Evolutionary conservation across 2,797 vertebrate genomes (phyloP).

Genomic region (Myotis planiceps): DNA sequence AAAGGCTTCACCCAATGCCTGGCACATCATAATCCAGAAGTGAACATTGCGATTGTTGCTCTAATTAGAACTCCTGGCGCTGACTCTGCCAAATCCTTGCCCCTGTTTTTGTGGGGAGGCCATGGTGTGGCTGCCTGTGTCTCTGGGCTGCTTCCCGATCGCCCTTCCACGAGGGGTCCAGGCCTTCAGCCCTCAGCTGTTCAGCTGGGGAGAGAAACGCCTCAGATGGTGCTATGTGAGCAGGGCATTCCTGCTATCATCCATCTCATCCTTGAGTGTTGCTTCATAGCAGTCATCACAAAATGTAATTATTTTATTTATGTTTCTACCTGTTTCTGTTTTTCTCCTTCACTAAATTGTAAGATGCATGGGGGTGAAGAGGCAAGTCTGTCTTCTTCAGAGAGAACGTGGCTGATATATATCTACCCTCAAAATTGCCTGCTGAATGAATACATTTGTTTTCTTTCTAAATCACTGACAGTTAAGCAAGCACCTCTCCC

Average conservation of each 20-base stretch:
- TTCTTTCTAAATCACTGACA: not conserved
- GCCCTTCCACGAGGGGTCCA: too few species aligned
- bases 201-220: too few species aligned
- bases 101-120: not conserved
- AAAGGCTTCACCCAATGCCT: too few species aligned
- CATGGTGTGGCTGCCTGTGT: fast-evolving
- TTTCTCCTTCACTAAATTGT: not conserved
- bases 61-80: not conserved
- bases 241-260: not conserved
- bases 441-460: not conserved
- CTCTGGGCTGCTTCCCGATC: not conserved
- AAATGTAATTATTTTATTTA: not conserved
- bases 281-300: not conserved
- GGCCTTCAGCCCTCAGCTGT: not conserved
- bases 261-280: not conserved
- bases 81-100: not conserved
- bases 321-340: not conserved
- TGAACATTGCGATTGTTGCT: not conserved
- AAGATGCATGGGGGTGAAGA: not conserved
- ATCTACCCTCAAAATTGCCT: not conserved
- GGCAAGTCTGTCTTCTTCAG: not conserved
- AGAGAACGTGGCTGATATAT: not conserved
- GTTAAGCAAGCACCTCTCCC: not conserved
- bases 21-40: not conserved
- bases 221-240: fast-evolving